phyloP scores from a whole-genome alignment of 2,113 vertebrate genomes.

The Pteronura brasiliensis region DNA sequence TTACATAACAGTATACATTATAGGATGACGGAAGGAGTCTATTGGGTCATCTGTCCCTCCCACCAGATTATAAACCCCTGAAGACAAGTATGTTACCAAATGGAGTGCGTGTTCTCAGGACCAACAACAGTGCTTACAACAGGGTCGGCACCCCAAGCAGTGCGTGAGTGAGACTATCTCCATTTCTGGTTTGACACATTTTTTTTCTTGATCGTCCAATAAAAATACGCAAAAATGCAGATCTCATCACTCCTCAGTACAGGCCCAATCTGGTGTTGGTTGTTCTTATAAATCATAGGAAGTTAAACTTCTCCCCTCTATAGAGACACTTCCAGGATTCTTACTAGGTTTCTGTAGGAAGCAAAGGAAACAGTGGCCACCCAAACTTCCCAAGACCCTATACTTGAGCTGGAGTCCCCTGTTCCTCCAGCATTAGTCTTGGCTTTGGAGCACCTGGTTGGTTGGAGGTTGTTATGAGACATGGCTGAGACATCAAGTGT shows the following conservation, averaged over 20 bases:
- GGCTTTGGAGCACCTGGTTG: background rate
- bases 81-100: background rate
- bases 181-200: background rate
- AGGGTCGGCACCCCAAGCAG: background rate
- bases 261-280: background rate
- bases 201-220: background rate
- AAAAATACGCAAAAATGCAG: background rate
- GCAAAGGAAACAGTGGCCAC: background rate
- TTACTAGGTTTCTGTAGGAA: constrained; percentile 13
- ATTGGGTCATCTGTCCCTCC: background rate
- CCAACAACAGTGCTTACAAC: background rate
- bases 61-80: background rate
- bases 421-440: background rate
- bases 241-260: background rate
- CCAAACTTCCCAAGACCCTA: background rate
- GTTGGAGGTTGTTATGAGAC: background rate
- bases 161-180: background rate
- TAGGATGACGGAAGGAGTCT: background rate
- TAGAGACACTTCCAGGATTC: background rate
- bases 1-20: background rate
- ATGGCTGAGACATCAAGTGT: background rate
- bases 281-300: background rate
- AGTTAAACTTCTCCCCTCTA: background rate
- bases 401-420: background rate
- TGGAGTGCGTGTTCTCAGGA: background rate